Evolutionary conservation across 2,888 invertebrate species (phyloP), one percentile per base, ranked within the genome.

Genomic region (Oasisia sp.): DNA sequence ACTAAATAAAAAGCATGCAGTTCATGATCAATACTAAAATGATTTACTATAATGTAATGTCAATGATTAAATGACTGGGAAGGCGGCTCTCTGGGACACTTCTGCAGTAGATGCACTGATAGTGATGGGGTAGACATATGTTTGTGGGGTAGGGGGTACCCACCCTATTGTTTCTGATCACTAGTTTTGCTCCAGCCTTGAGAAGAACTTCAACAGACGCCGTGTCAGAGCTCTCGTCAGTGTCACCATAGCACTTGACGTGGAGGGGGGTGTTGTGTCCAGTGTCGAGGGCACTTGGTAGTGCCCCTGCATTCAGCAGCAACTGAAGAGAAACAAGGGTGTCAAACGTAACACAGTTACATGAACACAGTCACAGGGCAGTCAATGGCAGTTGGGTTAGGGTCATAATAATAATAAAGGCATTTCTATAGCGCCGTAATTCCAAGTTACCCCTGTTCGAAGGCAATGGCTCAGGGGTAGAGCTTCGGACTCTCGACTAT

Each of bases 221-320:
- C 14, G 94, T 92, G 92, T 96, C 95, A 0, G 95, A 94, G 0
- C 94, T 94, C 92, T 94, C 93, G 89, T 94, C 95, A 0, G 94
- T 94, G 93, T 96, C 96, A 0, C 96, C 96, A 92, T 95, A 96
- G 93, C 96, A 96, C 94, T 96, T 96, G 56, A 96, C 95, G 94
- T 96, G 96, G 32, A 96, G 94, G 27, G 96, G 95, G 4, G 95
- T 96, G 94, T 96, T 96, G 32, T 96, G 95, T 92, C 96, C 96
- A 1, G 94, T 92, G 93, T 96, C 96, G 91, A 95, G 95, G 7
- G 94, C 94, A 92, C 95, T 95, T 19, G 95, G 94, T 44, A 94
- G 92, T 32, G 96, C 96, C 38, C 96, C 96, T 45, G 95, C 94
- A 32, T 96, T 96, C 89, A 96, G 45, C 93, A 96, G 93, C 11